phyloP scores from a whole-genome alignment of 2,888 invertebrate genomes.

The Cotesia congregata region DNA sequence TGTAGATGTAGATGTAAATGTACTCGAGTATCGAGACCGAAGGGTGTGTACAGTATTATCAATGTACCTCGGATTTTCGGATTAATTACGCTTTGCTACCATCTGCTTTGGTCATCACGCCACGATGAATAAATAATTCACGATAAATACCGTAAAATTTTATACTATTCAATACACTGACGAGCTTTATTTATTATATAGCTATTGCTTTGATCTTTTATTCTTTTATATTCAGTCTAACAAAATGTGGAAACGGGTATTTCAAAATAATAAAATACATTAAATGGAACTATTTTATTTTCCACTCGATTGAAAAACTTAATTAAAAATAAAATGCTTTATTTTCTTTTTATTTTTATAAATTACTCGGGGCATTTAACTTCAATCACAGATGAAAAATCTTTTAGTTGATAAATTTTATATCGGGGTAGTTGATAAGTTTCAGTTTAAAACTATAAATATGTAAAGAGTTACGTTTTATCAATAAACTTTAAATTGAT shows the following conservation, averaged over 20 bases:
- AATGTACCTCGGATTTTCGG: slow-evolving; percentile 30
- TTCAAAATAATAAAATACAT: not conserved
- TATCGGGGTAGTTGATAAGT: not conserved
- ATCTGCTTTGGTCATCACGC: slow-evolving; percentile 21
- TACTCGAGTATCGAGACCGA: slow-evolving; percentile 6
- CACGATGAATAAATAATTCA: slow-evolving; percentile 28
- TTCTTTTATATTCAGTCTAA: not conserved
- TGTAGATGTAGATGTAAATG: not conserved
- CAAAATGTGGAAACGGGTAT: not conserved
- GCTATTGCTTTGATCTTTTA: slow-evolving; percentile 1
- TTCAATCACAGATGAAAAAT: not conserved
- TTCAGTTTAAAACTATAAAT: not conserved
- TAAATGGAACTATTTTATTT: not conserved
- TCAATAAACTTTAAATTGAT: not conserved
- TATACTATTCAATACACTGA: slow-evolving; percentile 2
- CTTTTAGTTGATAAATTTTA: not conserved
- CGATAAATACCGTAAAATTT: slow-evolving; percentile 10
- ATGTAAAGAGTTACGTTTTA: not conserved
- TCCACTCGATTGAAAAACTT: not conserved
- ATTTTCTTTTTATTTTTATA: not conserved
- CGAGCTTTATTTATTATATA: slow-evolving; percentile 1
- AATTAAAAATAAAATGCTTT: not conserved
- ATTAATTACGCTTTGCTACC: slow-evolving; percentile 32
- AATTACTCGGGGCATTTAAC: not conserved
- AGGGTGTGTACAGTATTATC: slow-evolving; percentile 35